Conservation (phyloP, 2,888 invertebrate genomes). For the Pammene fasciana region DNA sequence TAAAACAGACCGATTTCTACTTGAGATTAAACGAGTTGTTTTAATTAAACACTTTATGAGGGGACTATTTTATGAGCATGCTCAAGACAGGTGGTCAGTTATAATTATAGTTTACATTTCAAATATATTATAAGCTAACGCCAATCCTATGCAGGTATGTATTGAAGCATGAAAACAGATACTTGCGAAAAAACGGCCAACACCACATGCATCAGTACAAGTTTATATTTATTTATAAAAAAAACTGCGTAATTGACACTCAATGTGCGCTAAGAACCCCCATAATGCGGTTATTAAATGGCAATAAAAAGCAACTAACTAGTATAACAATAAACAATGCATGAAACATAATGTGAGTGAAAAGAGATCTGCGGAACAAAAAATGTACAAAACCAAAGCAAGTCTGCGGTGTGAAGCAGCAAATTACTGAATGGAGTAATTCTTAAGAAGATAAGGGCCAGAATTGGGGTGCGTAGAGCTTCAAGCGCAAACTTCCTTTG, state of each 20-base stretch:
- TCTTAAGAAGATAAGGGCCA: constrained; percentile 42
- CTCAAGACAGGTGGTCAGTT: constrained; percentile 59
- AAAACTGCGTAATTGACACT: constrained; percentile 47
- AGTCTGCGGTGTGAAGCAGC: constrained; percentile 45
- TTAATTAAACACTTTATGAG: constrained; percentile 33
- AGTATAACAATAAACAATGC: constrained; percentile 54
- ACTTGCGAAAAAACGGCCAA: constrained; percentile 28
- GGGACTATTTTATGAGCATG: constrained; percentile 41
- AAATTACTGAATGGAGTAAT: constrained; percentile 32
- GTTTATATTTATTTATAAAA: constrained; percentile 16
- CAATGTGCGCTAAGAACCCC: constrained; percentile 49
- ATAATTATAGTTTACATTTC: constrained; percentile 56
- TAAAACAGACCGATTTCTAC: constrained; percentile 19
- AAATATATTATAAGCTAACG: constrained; percentile 50
- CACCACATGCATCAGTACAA: constrained; percentile 48
- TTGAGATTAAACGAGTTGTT: constrained; percentile 20
- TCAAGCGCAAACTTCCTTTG: constrained; percentile 44
- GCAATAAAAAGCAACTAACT: constrained; percentile 56
- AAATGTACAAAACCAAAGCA: constrained; percentile 46
- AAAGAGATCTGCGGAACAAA: constrained; percentile 75
- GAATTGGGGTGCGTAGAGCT: constrained; percentile 42
- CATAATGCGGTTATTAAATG: constrained; percentile 56
- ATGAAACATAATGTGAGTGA: constrained; percentile 67
- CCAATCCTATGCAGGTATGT: constrained; percentile 44
- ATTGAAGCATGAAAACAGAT: constrained; percentile 50